A percentile compares a stretch with the other conserved stretches of the same genome.
Evolutionary conservation across 1,140 invertebrate species (phyloP).

Genomic region (Mercenaria mercenaria): DNA sequence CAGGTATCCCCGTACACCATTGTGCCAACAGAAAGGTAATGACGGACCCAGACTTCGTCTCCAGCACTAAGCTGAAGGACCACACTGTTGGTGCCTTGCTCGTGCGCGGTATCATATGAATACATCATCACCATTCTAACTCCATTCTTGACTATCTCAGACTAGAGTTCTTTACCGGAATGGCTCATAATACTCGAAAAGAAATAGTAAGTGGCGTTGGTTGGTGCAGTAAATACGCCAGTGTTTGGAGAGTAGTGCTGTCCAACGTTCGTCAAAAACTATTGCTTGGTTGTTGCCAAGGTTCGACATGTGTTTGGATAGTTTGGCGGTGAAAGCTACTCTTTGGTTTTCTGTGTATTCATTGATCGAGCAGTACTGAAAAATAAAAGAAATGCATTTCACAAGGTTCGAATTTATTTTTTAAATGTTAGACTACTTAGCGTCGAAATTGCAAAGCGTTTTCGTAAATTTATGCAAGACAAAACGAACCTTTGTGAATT

Average conservation of each 20-base stretch:
- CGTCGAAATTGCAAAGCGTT: too few relatives aligned
- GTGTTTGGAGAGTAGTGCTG: background rate
- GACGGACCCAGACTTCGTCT: slow-evolving; percentile 30
- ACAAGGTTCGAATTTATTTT: too few relatives aligned
- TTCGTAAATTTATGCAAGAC: too few relatives aligned
- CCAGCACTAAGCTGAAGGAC: background rate
- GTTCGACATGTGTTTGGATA: background rate
- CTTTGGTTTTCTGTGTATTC: background rate
- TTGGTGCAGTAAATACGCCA: slow-evolving; percentile 32
- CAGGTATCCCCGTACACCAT: slow-evolving; percentile 14
- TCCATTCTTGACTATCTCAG: too few relatives aligned
- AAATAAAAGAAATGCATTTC: too few relatives aligned
- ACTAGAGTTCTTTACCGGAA: background rate
- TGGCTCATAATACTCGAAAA: slow-evolving; percentile 27
- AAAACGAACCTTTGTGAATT: too few relatives aligned
- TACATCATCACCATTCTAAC: slow-evolving; percentile 31
- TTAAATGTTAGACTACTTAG: too few relatives aligned
- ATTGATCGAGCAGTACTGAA: too few relatives aligned
- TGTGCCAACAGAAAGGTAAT: background rate
- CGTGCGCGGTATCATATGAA: background rate
- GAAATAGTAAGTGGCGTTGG: slow-evolving; percentile 37
- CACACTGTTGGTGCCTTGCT: slow-evolving; percentile 5
- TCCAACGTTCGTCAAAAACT: background rate
- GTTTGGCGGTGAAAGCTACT: background rate
- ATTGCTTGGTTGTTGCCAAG: background rate